phyloP scores from a whole-genome alignment of 2,797 vertebrate genomes.

The Agapornis canus region DNA sequence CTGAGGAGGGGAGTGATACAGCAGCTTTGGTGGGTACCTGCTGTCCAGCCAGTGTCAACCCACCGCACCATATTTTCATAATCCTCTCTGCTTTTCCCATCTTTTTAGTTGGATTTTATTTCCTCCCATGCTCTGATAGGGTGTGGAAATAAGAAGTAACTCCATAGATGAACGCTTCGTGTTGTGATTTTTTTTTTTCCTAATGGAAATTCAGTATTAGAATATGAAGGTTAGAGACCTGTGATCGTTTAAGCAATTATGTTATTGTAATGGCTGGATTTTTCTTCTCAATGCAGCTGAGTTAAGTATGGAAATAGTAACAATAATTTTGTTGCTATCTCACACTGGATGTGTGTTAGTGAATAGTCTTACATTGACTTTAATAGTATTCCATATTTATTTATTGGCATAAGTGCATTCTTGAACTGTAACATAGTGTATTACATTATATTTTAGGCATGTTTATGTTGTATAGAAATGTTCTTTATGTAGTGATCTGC shows the following conservation, averaged over 20 bases:
- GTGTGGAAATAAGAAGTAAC: not conserved
- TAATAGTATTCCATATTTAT: constrained; percentile 37
- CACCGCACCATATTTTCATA: not conserved
- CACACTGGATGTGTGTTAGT: not conserved
- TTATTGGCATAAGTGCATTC: constrained; percentile 27
- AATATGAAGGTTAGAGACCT: not conserved
- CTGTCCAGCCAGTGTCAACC: not conserved
- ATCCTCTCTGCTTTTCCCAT: not conserved
- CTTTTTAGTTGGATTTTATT: not conserved
- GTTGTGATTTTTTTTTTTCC: not conserved
- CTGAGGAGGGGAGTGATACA: not conserved
- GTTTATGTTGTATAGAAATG: constrained; percentile 11
- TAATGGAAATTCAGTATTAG: not conserved
- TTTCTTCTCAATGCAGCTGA: not conserved
- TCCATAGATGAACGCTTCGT: not conserved
- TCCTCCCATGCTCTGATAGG: not conserved
- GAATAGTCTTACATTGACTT: constrained; percentile 12
- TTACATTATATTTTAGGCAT: not conserved
- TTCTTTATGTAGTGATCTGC: not conserved
- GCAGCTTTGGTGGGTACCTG: not conserved
- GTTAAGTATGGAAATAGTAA: not conserved
- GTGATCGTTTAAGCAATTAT: not conserved
- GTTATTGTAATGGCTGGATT: constrained; percentile 8
- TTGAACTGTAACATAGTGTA: not conserved
- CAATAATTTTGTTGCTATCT: constrained; percentile 13